A percentile compares a stretch with the other conserved stretches of the same genome.
Conservation (phyloP, 2,113 vertebrate species). For the Alaudala cheleensis region DNA sequence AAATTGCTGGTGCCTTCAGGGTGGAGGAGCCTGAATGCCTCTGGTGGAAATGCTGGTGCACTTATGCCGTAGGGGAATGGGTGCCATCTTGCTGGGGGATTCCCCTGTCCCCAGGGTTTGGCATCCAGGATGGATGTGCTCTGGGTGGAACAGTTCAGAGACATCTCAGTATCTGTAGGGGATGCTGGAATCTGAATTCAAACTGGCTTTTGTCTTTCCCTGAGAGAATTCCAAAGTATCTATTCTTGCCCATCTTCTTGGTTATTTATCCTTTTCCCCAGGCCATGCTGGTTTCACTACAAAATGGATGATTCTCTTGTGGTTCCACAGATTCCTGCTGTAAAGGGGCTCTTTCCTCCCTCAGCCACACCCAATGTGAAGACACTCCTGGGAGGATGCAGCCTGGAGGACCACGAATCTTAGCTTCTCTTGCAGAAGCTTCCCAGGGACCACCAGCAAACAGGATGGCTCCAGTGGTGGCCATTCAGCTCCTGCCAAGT, state of each 20-base stretch:
- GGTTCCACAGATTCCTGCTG: neutral
- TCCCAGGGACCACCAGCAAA: neutral
- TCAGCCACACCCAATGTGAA: fast-evolving
- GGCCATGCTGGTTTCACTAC: neutral
- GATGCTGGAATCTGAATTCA: neutral
- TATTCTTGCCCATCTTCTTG: neutral
- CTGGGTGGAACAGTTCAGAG: neutral
- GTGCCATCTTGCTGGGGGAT: neutral
- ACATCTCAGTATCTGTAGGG: neutral
- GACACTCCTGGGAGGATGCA: neutral
- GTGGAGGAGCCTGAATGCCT: neutral
- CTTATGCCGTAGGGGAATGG: fast-evolving
- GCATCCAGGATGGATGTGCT: neutral
- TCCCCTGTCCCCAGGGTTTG: neutral
- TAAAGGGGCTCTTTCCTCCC: neutral
- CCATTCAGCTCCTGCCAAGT: neutral
- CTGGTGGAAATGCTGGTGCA: fast-evolving
- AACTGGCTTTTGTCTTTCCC: neutral
- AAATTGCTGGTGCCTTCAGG: neutral
- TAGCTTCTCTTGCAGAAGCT: neutral
- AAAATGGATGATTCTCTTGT: neutral
- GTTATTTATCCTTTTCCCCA: neutral
- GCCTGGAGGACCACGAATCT: fast-evolving
- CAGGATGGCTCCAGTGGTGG: fast-evolving
- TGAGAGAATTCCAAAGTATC: neutral